Evolutionary conservation across 2,888 invertebrate species (phyloP), one percentile per base, ranked within the genome.

Genomic region (Apeira syringaria): DNA sequence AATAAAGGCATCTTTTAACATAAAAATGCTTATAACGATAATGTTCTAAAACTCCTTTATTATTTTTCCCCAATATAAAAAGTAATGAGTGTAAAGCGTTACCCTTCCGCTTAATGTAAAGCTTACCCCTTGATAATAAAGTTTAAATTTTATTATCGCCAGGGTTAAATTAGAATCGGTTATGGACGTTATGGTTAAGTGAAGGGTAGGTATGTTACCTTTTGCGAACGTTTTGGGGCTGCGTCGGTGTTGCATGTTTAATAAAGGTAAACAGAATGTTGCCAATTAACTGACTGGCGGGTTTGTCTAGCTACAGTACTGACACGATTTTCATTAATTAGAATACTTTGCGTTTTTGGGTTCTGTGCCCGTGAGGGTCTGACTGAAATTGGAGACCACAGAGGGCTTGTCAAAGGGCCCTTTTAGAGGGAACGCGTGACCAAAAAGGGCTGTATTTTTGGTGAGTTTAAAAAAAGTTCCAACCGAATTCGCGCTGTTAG

Each of bases 1-100:
- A 63, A 68, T 61, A 64, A 54, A 57, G 53, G 35, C 53, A 60
- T 56, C 41, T 59, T 59, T 27, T 70, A 63, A 63, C 62, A 59
- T 52, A 51, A 42, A 57, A 62, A 56, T 62, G 56, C 59, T 53
- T 61, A 68, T 72, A 65, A 74, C 69, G 72, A 68, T 72, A 67
- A 70, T 70, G 61, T 68, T 72, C 72, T 64, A 68, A 70, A 53
- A 68, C 68, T 60, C 64, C 67, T 70, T 75, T 74, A 73, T 75
- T 66, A 64, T 70, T 72, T 68, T 68, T 70, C 70, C 68, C 65
- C 64, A 66, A 60, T 74, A 75, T 79, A 78, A 80, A 78, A 80
- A 73, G 68, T 73, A 74, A 78, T 71, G 74, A 57, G 62, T 58
- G 62, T 61, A 52, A 39, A 58, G 49, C 61, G 40, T 38, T 41